Base-by-base conservation (phyloP, 2,888 invertebrate species). In the Dolichomitus sp. region DNA sequence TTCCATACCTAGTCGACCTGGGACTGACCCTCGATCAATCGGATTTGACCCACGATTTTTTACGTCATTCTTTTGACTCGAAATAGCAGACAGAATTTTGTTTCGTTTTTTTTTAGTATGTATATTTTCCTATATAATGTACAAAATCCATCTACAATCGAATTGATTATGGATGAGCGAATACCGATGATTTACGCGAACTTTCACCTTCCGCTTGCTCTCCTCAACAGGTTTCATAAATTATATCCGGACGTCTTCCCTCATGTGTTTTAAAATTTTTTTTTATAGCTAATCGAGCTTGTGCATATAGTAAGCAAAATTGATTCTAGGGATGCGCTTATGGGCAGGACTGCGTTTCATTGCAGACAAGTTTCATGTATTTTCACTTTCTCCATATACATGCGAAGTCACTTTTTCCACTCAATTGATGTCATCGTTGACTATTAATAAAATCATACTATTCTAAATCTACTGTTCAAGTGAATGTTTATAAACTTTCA, bases 141-240 rank as follows among this genome's bases (percentile, higher is more conserved):
- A 4, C 11, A 11, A 6, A 37, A 37, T 33, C 37, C 66, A 65
- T 72, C 63, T 61, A 50, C 61, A 68, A 69, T 73, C 52, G 79
- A 59, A 63, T 33, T 27, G 45, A 69, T 75, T 66, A 79, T 66
- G 70, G 66, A 66, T 59, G 82, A 75, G 42, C 79, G 42, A 79
- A 70, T 79, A 69, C 48, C 48, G 54, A 70, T 48, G 57, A 70
- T 68, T 45, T 17, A 50, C 48, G 81, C 86, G 88, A 89, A 90
- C 90, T 91, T 91, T 91, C 91, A 89, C 90, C 89, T 90, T 89
- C 87, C 30, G 33, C 86, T 74, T 50, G 45, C 30, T 57, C 50
- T 75, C 54, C 14, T 66, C 27, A 61, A 63, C 37, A 17, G 61
- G 70, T 74, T 78, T 74, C 70, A 82, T 75, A 66, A 69, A 78